Percentiles rank a stretch among this genome's conserved stretches.
Evolutionary conservation across 2,888 invertebrate genomes (phyloP).

Genomic region (Chymomyza caudatula): DNA sequence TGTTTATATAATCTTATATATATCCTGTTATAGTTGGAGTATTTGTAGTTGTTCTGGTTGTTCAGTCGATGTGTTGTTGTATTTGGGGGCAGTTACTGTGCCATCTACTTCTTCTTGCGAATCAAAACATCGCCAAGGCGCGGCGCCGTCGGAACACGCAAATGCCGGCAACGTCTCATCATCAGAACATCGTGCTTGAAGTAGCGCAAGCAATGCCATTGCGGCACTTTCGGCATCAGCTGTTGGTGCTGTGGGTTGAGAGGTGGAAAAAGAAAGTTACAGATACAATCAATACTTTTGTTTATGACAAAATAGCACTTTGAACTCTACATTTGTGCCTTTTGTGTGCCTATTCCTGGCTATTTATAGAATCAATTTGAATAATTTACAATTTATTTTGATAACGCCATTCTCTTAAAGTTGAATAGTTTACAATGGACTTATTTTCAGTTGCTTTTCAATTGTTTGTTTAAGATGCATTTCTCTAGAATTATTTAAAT

Average conservation of each 20-base stretch:
- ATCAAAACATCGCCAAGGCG: conserved; percentile 67
- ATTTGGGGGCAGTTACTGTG: conserved; percentile 4
- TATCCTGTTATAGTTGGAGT: conserved; percentile 50
- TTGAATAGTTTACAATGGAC: conserved; percentile 21
- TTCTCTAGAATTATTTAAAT: background rate
- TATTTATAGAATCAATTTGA: conserved; percentile 44
- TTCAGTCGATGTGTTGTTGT: conserved; percentile 39
- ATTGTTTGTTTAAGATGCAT: conserved; percentile 28
- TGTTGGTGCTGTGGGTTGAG: conserved; percentile 84
- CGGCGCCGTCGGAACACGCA: conserved; percentile 79
- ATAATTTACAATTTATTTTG: conserved; percentile 60
- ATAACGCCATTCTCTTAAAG: conserved; percentile 53
- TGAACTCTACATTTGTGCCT: conserved; percentile 15
- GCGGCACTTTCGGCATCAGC: conserved; percentile 86
- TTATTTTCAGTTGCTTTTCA: conserved; percentile 52
- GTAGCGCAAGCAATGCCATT: conserved; percentile 91
- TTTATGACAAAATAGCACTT: background rate
- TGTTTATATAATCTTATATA: conserved; percentile 32
- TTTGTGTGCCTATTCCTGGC: background rate
- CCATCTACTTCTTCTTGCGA: conserved; percentile 61
- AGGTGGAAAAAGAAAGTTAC: conserved; percentile 16
- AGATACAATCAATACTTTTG: background rate
- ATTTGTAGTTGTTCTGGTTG: conserved; percentile 50
- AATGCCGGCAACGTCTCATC: conserved; percentile 87
- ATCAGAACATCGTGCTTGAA: conserved; percentile 84